Percentiles rank a stretch among this genome's conserved stretches.
Conservation (phyloP, 1,140 invertebrate genomes). For the Sitophilus oryzae region DNA sequence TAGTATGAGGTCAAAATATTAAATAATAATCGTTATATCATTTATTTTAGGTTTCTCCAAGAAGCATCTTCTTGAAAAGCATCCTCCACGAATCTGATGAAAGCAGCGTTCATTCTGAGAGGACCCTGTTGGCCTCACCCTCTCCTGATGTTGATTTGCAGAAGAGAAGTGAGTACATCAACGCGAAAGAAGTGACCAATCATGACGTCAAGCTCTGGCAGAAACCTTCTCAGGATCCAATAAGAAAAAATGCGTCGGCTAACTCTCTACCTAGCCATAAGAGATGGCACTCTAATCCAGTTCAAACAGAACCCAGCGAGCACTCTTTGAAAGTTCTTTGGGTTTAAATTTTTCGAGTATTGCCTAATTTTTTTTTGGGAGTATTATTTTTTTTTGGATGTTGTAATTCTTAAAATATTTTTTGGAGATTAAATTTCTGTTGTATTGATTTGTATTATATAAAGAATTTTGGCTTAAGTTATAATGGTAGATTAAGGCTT, state of each 20-base stretch:
- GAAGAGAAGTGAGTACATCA: conserved; percentile 2
- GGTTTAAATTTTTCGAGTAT: conserved; percentile 34
- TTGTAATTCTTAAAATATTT: too few species aligned
- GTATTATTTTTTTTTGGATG: too few species aligned
- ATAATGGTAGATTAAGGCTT: too few species aligned
- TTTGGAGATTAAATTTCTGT: too few species aligned
- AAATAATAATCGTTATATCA: neutral
- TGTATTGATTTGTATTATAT: too few species aligned
- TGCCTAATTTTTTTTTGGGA: conserved; percentile 3
- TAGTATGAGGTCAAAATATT: neutral
- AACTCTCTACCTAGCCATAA: conserved; percentile 23
- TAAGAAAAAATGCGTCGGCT: neutral
- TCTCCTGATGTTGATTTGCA: neutral
- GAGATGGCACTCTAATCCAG: conserved; percentile 33
- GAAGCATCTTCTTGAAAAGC: conserved; percentile 32
- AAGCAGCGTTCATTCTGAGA: neutral
- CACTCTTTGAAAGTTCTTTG: conserved; percentile 34
- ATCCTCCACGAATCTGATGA: conserved; percentile 22
- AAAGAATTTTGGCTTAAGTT: too few species aligned
- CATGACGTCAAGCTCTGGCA: conserved; percentile 33
- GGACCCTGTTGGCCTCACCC: conserved; percentile 5
- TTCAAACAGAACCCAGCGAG: conserved; percentile 9
- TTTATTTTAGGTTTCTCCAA: conserved; percentile 30
- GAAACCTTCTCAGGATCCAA: conserved; percentile 21
- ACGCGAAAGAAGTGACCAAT: neutral